Evolutionary conservation across 2,113 vertebrate genomes (phyloP).

Genomic region (Dasyprocta punctata): DNA sequence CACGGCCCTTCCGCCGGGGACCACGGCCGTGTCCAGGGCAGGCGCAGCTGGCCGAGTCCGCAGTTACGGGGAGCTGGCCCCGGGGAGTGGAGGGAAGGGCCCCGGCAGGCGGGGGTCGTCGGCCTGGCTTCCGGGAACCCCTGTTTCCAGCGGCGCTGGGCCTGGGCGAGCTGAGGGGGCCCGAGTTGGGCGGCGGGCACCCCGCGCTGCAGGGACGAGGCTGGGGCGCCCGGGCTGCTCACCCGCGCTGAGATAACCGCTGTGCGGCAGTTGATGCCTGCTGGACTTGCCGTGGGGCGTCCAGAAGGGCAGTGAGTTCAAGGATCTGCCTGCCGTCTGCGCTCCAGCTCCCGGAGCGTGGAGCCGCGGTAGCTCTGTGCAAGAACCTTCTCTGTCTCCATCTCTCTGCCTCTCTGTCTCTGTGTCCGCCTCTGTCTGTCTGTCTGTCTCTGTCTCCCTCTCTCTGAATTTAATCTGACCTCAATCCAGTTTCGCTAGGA

Average conservation of each 20-base stretch:
- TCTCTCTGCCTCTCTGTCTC: not conserved
- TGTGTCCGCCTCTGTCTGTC: not conserved
- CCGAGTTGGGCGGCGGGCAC: too few species aligned
- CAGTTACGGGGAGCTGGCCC: not conserved
- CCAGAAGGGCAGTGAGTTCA: not conserved
- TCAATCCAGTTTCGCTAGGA: not conserved
- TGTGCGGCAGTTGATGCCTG: not conserved
- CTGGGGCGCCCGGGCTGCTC: not conserved
- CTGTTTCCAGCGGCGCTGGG: not conserved
- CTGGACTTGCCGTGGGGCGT: not conserved
- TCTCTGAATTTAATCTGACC: not conserved
- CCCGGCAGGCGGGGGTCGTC: not conserved
- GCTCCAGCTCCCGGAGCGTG: not conserved
- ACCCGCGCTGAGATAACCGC: too few species aligned
- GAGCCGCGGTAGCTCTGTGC: not conserved
- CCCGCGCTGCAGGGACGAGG: not conserved
- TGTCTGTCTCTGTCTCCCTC: not conserved
- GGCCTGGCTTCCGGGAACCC: not conserved
- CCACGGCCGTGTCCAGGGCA: too few species aligned
- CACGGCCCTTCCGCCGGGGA: too few species aligned
- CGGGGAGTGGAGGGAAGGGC: not conserved
- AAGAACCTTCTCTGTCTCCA: not conserved
- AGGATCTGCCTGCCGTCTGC: too few species aligned
- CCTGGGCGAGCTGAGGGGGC: too few species aligned
- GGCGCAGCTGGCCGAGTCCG: not conserved